A percentile compares a stretch with the other conserved stretches of the same genome.
Conservation (phyloP, 2,113 vertebrate species). For the Chascanopsetta lugubris region DNA sequence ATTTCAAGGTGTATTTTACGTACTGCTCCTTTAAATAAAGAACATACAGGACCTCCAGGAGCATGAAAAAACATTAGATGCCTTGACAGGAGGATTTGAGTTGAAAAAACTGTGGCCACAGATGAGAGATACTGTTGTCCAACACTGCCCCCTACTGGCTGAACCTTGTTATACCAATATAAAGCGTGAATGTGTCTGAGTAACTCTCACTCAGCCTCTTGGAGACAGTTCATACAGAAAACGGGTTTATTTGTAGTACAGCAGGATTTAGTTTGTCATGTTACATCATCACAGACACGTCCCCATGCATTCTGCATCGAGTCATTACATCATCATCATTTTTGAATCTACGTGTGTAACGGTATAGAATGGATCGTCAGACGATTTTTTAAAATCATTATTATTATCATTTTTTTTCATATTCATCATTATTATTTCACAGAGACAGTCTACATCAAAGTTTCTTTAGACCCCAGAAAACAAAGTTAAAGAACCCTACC, state of each 20-base stretch:
- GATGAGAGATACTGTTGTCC: no score
- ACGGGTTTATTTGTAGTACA: conserved; percentile 74
- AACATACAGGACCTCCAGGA: neutral
- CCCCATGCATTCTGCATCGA: conserved; percentile 54
- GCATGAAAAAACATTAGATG: neutral
- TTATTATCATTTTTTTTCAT: neutral
- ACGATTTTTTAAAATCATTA: conserved; percentile 1
- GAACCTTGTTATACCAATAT: neutral
- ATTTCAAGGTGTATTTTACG: neutral
- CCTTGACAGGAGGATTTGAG: neutral
- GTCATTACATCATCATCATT: conserved; percentile 34
- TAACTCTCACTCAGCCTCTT: conserved; percentile 17
- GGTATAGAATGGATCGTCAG: conserved; percentile 62
- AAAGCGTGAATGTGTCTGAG: neutral
- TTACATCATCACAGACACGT: conserved; percentile 62
- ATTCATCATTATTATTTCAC: conserved; percentile 63
- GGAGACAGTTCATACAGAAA: conserved; percentile 68
- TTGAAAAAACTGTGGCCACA: neutral
- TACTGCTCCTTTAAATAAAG: neutral
- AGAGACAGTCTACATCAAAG: conserved; percentile 69
- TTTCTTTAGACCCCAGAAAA: conserved; percentile 47
- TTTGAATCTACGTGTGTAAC: conserved; percentile 56
- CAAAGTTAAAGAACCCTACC: conserved; percentile 54
- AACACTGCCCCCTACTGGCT: conserved; percentile 53
- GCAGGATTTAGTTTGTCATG: conserved; percentile 55